phyloP scores from a whole-genome alignment of 1,140 invertebrate species.

The Micrasema longulum region DNA sequence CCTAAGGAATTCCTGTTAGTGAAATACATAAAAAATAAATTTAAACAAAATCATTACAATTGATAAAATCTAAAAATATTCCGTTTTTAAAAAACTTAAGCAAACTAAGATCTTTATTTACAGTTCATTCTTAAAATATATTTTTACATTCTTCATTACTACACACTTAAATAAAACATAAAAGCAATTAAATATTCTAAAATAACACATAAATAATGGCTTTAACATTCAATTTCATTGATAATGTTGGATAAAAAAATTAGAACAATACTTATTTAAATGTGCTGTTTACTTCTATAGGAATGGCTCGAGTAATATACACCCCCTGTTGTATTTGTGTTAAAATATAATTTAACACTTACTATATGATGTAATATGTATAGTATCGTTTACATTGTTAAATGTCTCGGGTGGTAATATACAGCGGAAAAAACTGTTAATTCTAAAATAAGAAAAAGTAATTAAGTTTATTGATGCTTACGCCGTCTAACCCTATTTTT shows the following conservation, averaged over 20 bases:
- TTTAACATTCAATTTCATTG: slow-evolving; percentile 40
- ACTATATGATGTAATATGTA: not conserved
- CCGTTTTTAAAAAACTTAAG: slow-evolving; percentile 9
- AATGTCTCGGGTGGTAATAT: slow-evolving; percentile 9
- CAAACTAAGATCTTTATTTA: slow-evolving; percentile 31
- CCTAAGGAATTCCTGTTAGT: too few relatives aligned
- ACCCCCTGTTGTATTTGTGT: slow-evolving; percentile 1
- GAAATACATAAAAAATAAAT: too few relatives aligned
- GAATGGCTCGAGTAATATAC: slow-evolving; percentile 44
- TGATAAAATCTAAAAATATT: slow-evolving; percentile 12
- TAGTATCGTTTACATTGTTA: not conserved
- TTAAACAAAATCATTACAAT: too few relatives aligned
- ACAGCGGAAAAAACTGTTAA: not conserved
- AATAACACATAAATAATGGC: slow-evolving; percentile 49
- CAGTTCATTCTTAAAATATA: slow-evolving; percentile 37
- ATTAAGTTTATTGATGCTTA: slow-evolving; percentile 62
- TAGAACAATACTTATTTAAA: slow-evolving; percentile 12
- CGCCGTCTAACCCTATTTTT: slow-evolving; percentile 66
- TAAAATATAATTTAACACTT: not conserved
- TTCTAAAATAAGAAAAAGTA: slow-evolving; percentile 7
- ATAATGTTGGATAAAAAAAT: slow-evolving; percentile 16
- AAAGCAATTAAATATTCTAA: slow-evolving; percentile 36
- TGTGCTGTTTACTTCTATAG: slow-evolving; percentile 27
- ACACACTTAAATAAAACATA: slow-evolving; percentile 27
- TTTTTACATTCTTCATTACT: slow-evolving; percentile 25